These are phyloP conservation scores for Lepus americanus DNA, from an alignment of 2,113 vertebrate species.

Conservation along the genomic window DNA sequence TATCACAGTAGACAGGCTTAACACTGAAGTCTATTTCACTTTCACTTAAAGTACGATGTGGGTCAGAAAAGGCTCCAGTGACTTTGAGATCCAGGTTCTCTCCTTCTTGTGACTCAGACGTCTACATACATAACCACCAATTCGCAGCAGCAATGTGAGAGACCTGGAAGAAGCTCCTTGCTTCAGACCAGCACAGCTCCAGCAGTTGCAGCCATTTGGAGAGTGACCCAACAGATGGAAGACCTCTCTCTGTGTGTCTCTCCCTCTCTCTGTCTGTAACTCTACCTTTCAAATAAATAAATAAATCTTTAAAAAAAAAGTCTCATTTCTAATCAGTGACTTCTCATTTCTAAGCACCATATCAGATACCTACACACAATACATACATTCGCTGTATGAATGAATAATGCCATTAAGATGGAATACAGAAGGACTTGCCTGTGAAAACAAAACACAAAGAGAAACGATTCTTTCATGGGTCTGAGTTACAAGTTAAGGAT, in stretches of 20 bases:
- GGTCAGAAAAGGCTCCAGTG: neutral
- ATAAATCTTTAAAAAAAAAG: too few relatives aligned
- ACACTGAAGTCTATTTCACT: neutral
- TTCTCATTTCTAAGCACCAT: too few relatives aligned
- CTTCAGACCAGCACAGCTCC: too few relatives aligned
- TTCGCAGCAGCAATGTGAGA: neutral
- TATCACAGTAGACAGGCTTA: constrained; percentile 3
- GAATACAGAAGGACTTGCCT: neutral
- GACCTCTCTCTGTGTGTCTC: too few relatives aligned
- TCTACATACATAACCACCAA: neutral
- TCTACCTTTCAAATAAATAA: too few relatives aligned
- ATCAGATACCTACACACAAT: neutral
- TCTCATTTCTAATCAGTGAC: too few relatives aligned
- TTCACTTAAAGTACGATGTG: neutral
- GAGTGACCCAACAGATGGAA: too few relatives aligned
- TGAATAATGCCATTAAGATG: neutral
- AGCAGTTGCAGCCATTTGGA: too few relatives aligned
- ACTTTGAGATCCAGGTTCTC: neutral
- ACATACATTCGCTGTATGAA: neutral
- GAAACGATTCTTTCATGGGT: neutral
- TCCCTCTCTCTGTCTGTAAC: too few relatives aligned
- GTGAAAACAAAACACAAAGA: neutral
- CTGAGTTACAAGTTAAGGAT: constrained; percentile 2
- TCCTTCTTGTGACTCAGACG: neutral
- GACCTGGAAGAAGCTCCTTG: neutral